A percentile compares a stretch with the other conserved stretches of the same genome.
These are phyloP conservation scores for Pollenia griseotomentosa DNA, from an alignment of 2,888 invertebrate species.

Conservation along the genomic window DNA sequence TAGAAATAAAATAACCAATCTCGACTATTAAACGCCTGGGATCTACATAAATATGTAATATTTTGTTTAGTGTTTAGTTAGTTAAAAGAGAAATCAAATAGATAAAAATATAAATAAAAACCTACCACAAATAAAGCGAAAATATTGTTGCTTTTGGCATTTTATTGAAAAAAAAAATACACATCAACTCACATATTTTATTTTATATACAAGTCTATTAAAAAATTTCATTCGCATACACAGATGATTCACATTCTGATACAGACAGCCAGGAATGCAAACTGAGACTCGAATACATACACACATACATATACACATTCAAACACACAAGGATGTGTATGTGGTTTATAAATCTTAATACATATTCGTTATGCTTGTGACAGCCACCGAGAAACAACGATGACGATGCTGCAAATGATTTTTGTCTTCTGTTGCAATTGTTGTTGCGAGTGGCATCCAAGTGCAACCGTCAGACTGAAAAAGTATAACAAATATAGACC, in stretches of 20 bases:
- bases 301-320: too few relatives aligned
- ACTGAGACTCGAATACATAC: background rate
- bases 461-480: too few relatives aligned
- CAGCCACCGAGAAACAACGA: background rate
- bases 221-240: slow-evolving; percentile 14
- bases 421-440: slow-evolving; percentile 18
- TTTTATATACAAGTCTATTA: slow-evolving; percentile 1
- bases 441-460: background rate
- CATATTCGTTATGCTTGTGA: slow-evolving; percentile 25
- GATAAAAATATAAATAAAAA: background rate
- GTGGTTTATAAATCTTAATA: too few relatives aligned
- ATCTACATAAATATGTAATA: too few relatives aligned
- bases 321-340: too few relatives aligned
- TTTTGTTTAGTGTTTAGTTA: background rate
- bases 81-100: slow-evolving; percentile 2
- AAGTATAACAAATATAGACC: background rate
- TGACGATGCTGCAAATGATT: slow-evolving; percentile 28
- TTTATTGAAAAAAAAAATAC: slow-evolving; percentile 19
- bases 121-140: slow-evolving; percentile 8
- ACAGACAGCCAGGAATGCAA: slow-evolving; percentile 1
- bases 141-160: slow-evolving; percentile 53
- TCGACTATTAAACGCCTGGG: too few relatives aligned
- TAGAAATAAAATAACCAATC: too few relatives aligned
- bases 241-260: background rate
- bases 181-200: background rate